These are phyloP conservation scores for Cygnus olor DNA, from an alignment of 2,797 vertebrate species.

Conservation along the genomic window DNA sequence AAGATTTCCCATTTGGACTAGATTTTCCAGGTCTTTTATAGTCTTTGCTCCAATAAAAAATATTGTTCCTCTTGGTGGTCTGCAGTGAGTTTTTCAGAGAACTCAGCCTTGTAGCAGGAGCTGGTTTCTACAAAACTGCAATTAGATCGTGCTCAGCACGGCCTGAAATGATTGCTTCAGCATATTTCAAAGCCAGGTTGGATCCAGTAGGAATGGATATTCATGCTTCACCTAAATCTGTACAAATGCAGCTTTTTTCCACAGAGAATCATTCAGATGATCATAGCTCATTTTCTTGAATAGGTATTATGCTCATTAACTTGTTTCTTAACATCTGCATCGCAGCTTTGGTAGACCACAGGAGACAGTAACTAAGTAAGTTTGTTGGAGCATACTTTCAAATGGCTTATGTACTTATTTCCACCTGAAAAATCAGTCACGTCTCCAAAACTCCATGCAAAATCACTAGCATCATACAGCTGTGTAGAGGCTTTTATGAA, in stretches of 20 bases:
- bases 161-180: neutral
- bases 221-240: neutral
- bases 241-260: neutral
- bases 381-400: neutral
- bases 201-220: neutral
- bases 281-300: neutral
- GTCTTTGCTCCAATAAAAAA: neutral
- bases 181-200: neutral
- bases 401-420: neutral
- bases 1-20: neutral
- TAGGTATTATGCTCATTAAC: neutral
- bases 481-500: neutral
- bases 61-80: neutral
- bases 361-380: neutral
- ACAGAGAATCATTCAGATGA: neutral
- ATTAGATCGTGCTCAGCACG: neutral
- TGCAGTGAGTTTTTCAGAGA: neutral
- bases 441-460: neutral
- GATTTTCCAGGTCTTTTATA: neutral
- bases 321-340: neutral
- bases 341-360: neutral
- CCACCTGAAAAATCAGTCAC: neutral
- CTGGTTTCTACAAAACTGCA: neutral
- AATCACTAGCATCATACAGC: neutral
- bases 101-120: rapidly evolving